phyloP scores from a whole-genome alignment of 2,888 invertebrate species.

The Drosophila merina region DNA sequence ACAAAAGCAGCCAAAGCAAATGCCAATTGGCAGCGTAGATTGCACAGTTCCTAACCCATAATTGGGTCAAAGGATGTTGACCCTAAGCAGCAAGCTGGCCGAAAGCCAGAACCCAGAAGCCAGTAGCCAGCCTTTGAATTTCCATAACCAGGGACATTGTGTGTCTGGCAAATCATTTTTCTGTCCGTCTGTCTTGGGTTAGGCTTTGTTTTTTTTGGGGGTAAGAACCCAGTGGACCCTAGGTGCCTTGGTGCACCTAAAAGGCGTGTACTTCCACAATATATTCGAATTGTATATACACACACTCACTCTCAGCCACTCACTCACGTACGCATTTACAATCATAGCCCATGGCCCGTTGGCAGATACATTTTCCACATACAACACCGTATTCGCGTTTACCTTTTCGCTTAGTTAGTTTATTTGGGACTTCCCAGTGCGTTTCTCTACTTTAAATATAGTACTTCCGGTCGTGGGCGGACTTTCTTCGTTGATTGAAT shows the following conservation, averaged over 20 bases:
- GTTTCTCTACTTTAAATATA: slow-evolving; percentile 45
- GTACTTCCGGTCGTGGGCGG: slow-evolving; percentile 65
- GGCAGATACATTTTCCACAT: slow-evolving; percentile 68
- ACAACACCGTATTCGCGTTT: slow-evolving; percentile 44
- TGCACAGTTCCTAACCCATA: slow-evolving; percentile 54
- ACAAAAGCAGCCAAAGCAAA: slow-evolving; percentile 38
- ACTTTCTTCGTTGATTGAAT: slow-evolving; percentile 71
- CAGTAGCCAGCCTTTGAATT: background rate
- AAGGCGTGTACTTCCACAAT: slow-evolving; percentile 63
- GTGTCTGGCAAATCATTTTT: slow-evolving; percentile 51
- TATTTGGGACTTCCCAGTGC: slow-evolving; percentile 39
- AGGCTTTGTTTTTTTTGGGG: background rate
- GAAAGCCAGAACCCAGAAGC: slow-evolving; percentile 16
- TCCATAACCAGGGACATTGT: slow-evolving; percentile 25
- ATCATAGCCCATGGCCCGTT: slow-evolving; percentile 39
- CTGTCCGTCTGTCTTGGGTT: slow-evolving; percentile 38
- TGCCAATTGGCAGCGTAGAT: slow-evolving; percentile 68
- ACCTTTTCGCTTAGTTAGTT: slow-evolving; percentile 62
- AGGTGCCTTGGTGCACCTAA: slow-evolving; percentile 39
- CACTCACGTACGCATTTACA: slow-evolving; percentile 25
- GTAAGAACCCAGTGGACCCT: slow-evolving; percentile 10
- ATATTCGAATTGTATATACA: slow-evolving; percentile 18
- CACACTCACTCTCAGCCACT: slow-evolving; percentile 12
- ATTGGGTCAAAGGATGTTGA: slow-evolving; percentile 83
- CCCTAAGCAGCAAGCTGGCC: slow-evolving; percentile 55